Base-by-base conservation (phyloP, 1,140 invertebrate genomes). In the Drosophila kurseongensis region DNA sequence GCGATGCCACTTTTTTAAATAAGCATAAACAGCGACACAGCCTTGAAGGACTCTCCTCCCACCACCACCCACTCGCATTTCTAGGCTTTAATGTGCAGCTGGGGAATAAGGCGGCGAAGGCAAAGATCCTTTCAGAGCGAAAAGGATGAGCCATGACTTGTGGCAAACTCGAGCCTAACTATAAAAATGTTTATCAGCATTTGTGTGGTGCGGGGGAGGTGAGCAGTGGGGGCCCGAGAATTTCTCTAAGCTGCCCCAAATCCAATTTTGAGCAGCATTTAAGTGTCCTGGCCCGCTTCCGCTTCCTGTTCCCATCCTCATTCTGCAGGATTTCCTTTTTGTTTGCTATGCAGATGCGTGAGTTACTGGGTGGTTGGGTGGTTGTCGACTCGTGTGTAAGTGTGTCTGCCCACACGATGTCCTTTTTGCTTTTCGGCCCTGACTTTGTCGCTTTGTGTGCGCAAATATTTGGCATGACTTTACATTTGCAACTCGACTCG, bases 251-350 rank as follows among this genome's bases (percentile, higher is more conserved):
- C 68, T 76, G 75, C 44, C 76, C 69, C 84, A 88, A 88, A 88
- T 88, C 84, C 84, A 88, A 88, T 88, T 88, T 88, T 80, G 80
- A 88, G 76, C 80, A 80, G 73, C 77, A 68, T 88, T 83, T 83
- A 83, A 89, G 79, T 89, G 84, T 88, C 75, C 83, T 62, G 66
- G 42, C 42, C 48, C 58, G 44, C 72, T 59, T 68, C 38, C 58
- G 29, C 66, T 59, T 79, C 72, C 63, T 56, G 38, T 40, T 13
- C 38, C 50, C 50, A 48, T 48, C 23, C 3, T n/a, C 8, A 50
- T 35, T 3, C 29, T 5, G 38, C 61, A 16, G 23, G 52, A 50
- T 60, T 72, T 55, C 54, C 42, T 61, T 79, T 75, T 84, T 83
- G 60, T 77, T 76, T 80, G 72, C 80, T 57, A 75, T 79, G 80